A percentile compares a stretch with the other conserved stretches of the same genome.
Conservation (phyloP, 2,113 vertebrate genomes). For the Tauraco erythrolophus region DNA sequence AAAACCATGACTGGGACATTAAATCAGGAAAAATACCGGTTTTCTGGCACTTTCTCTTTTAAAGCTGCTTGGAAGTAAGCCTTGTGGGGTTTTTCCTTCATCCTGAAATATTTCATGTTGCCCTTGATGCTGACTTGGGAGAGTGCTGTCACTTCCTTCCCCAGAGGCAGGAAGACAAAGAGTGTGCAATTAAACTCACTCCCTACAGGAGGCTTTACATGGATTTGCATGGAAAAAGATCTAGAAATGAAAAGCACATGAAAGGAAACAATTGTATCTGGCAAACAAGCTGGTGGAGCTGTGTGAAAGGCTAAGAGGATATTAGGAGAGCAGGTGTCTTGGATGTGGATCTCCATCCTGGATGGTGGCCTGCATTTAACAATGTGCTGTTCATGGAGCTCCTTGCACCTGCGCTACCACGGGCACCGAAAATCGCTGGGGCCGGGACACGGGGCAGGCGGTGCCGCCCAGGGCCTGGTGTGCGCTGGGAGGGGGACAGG, state of each 20-base stretch:
- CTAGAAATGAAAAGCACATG: not conserved
- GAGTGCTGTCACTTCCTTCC: not conserved
- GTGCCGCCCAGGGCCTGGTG: rapidly evolving
- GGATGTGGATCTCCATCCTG: not conserved
- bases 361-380: not conserved
- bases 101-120: not conserved
- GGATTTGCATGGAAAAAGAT: not conserved
- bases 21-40: not conserved
- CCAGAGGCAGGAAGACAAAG: not conserved
- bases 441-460: rapidly evolving
- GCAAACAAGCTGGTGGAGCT: not conserved
- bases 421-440: rapidly evolving
- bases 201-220: not conserved
- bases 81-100: not conserved
- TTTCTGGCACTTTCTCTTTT: not conserved
- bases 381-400: not conserved
- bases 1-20: not conserved
- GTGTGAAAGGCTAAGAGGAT: not conserved
- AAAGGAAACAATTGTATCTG: not conserved
- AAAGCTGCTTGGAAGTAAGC: not conserved
- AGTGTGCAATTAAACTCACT: not conserved
- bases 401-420: not conserved
- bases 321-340: not conserved
- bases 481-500: not conserved
- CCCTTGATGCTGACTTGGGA: not conserved